These are phyloP conservation scores for Homalodisca vitripennis DNA, from an alignment of 1,140 invertebrate genomes.

Conservation along the genomic window DNA sequence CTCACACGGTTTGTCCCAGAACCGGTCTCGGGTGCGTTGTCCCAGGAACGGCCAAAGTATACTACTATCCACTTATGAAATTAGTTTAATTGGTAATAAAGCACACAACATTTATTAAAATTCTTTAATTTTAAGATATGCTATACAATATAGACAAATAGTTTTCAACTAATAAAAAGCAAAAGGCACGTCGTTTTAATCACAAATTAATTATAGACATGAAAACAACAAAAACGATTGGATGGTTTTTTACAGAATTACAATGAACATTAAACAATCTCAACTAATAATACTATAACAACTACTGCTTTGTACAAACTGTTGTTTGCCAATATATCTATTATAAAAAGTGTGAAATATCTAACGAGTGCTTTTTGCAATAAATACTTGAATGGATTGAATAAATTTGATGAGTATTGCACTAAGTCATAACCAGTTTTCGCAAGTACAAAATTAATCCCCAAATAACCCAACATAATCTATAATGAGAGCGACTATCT, in stretches of 20 bases:
- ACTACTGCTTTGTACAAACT: no score
- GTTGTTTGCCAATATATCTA: conserved; percentile 15
- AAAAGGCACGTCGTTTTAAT: conserved; percentile 7
- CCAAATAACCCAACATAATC: not conserved
- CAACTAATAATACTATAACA: no score
- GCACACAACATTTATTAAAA: conserved; percentile 7
- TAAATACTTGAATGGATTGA: no score
- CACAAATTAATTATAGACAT: no score
- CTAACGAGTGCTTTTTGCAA: conserved; percentile 11
- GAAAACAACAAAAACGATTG: no score
- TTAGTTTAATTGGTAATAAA: no score
- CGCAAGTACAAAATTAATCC: not conserved
- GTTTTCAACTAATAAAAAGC: conserved; percentile 10
- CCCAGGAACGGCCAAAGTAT: no score
- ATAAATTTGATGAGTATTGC: conserved; percentile 14
- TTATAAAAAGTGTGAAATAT: not conserved
- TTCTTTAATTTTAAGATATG: conserved; percentile 15
- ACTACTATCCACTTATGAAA: no score
- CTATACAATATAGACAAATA: conserved; percentile 11
- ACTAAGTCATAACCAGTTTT: not conserved
- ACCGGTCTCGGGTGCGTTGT: no score
- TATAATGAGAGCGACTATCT: not conserved
- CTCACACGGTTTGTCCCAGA: no score
- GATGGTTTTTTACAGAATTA: no score
- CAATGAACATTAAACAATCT: no score